Conservation (phyloP, 2,113 vertebrate genomes). For the Neodontobutis hainanensis region DNA sequence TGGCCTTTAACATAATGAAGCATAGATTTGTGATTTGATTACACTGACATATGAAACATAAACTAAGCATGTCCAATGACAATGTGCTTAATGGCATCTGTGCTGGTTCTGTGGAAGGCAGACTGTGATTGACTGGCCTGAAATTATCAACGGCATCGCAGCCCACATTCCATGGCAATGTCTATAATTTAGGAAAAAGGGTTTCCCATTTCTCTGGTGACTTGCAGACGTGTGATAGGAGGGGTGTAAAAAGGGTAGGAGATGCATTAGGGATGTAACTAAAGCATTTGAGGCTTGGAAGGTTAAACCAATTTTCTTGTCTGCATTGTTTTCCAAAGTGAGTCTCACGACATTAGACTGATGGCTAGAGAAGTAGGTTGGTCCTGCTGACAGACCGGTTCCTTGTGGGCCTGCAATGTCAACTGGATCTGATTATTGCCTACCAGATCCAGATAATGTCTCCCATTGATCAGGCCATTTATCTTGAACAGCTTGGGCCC, state of each 20-base stretch:
- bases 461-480: constrained; percentile 73
- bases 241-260: background rate
- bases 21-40: constrained; percentile 33
- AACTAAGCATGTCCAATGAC: constrained; percentile 24
- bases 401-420: constrained; percentile 54
- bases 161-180: constrained; percentile 65
- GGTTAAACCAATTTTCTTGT: constrained; percentile 77
- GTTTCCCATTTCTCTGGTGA: constrained; percentile 57
- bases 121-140: constrained; percentile 71
- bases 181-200: constrained; percentile 75
- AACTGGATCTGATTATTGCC: constrained; percentile 74
- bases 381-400: constrained; percentile 52
- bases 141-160: constrained; percentile 67
- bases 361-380: constrained; percentile 46
- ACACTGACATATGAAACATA: constrained; percentile 5
- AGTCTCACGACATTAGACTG: constrained; percentile 48
- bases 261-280: constrained; percentile 60
- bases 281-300: constrained; percentile 60
- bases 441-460: constrained; percentile 75
- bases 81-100: constrained; percentile 1
- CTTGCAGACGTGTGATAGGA: constrained; percentile 15
- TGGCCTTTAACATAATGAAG: constrained; percentile 35
- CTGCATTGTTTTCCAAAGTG: constrained; percentile 67
- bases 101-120: constrained; percentile 35
- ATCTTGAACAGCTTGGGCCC: constrained; percentile 61